Base-by-base conservation (phyloP, 2,888 invertebrate genomes). In the Sphaerophoria taeniata region DNA sequence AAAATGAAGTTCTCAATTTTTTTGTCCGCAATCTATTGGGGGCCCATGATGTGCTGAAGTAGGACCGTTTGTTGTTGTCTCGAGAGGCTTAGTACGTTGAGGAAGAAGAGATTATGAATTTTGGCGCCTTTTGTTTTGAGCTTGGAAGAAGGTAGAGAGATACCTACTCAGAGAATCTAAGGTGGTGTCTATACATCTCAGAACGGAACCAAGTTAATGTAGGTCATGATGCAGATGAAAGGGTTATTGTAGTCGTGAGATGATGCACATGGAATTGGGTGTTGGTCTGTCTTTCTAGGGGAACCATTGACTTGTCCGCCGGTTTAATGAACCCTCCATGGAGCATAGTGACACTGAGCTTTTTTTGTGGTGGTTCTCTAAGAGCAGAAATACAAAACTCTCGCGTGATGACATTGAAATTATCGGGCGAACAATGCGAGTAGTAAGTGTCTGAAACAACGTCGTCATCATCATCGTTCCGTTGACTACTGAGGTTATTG, bases 1-100 rank as follows among this genome's bases (percentile, higher is more conserved):
- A 81, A 80, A 85, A 81, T 85, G 80, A 81, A 81, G 80, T 85
- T 85, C 85, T 85, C 85, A 85, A 85, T 85, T 85, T 85, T 24
- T 81, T 85, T 85, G 85, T 85, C 85, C 81, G 85, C 85, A 85
- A 80, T 81, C 65, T 77, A 85, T 60, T 72, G 69, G 85, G 85
- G 76, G 81, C 72, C 3, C 85, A 85, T 81, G 16, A 80, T 56
- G 4, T 34, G 6, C 43, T 73, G 81, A 70, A 60, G 24, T 39
- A 5, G 6, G n/a, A 24, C 60, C 24, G 24, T 39, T 24, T 9
- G 36, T 47, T 12, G 45, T 53, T 58, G 65, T 14, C 45, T 34
- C 34, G 61, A 56, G 60, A 39, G 7, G 16, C 14, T n/a, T 34
- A 11, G 31, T 65, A 0, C 24, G 14, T 36, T 39, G 12, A 31